Percentiles rank a stretch among this genome's conserved stretches.
phyloP scores from a whole-genome alignment of 1,140 invertebrate genomes.

The Trachymyrmex cornetzi region DNA sequence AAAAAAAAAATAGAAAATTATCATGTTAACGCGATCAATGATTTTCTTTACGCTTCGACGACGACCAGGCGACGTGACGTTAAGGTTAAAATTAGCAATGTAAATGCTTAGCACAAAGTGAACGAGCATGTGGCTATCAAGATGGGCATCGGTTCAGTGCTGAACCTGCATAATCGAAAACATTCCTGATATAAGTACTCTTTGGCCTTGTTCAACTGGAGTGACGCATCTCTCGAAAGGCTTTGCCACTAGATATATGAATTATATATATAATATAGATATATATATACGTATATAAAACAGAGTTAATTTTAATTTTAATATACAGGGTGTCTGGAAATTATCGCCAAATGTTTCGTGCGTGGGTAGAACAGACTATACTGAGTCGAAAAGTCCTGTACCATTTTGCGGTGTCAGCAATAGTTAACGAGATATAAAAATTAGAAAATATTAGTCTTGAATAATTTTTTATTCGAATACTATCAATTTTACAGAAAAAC shows the following conservation, averaged over 20 bases:
- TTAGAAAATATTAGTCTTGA: no score
- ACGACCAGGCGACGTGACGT: background rate
- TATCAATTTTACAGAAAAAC: no score
- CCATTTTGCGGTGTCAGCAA: no score
- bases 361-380: no score
- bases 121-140: slow-evolving; percentile 58
- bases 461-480: no score
- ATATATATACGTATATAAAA: no score
- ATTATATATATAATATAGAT: no score
- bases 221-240: background rate
- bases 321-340: no score
- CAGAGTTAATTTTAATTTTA: no score
- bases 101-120: slow-evolving; percentile 60
- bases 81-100: slow-evolving; percentile 71
- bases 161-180: slow-evolving; percentile 64
- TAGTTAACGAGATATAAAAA: no score
- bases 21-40: slow-evolving; percentile 26
- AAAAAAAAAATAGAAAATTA: slow-evolving; percentile 8
- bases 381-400: no score
- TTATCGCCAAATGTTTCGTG: no score
- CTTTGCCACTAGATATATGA: background rate
- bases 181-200: background rate
- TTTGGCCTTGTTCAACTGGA: background rate
- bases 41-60: slow-evolving; percentile 7
- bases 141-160: slow-evolving; percentile 59